These are phyloP conservation scores for Bos javanicus DNA, from an alignment of 2,113 vertebrate genomes.

Conservation along the genomic window DNA sequence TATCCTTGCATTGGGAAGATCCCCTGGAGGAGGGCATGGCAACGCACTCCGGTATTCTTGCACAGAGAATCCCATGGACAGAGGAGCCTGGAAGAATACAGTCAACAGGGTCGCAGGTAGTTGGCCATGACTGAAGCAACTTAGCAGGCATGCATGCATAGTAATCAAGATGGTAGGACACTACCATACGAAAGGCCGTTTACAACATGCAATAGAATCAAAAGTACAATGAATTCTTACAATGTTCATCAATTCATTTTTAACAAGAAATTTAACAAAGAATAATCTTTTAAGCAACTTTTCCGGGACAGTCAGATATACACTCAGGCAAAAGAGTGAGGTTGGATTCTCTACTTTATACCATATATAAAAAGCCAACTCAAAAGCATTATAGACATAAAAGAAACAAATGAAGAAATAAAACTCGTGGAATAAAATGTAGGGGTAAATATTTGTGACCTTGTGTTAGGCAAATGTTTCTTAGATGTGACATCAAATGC, in stretches of 20 bases:
- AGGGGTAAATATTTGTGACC: neutral
- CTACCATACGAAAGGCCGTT: neutral
- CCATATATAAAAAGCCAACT: neutral
- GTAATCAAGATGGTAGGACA: neutral
- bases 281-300: neutral
- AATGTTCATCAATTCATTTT: neutral
- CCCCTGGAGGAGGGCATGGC: neutral
- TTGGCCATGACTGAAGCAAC: neutral
- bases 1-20: neutral
- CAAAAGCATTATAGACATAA: neutral
- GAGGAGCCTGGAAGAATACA: neutral
- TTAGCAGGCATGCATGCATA: neutral
- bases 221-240: neutral
- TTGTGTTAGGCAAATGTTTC: neutral
- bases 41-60: neutral
- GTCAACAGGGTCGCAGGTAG: neutral
- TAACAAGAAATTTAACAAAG: neutral
- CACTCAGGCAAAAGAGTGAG: neutral
- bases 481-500: neutral
- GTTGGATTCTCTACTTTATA: too few species aligned
- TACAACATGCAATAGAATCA: neutral
- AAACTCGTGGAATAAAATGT: neutral
- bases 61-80: accelerated
- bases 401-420: neutral
- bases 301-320: neutral